Conservation (phyloP, 2,113 vertebrate species). For the Ochotona curzoniae region DNA sequence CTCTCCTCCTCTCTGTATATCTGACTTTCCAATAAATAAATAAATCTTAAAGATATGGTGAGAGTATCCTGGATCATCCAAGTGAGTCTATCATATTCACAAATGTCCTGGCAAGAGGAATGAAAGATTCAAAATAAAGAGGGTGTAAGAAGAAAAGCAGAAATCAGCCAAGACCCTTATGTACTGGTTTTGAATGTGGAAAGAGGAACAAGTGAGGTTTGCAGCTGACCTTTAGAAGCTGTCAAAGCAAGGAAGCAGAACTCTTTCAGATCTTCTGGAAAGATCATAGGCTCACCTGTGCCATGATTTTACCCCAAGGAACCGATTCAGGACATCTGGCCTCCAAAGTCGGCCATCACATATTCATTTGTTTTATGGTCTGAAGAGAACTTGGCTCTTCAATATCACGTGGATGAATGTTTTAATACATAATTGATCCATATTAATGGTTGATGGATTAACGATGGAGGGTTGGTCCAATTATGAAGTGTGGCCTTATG, state of each 20-base stretch:
- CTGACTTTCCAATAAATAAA: too few relatives aligned
- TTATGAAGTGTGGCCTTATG: too few relatives aligned
- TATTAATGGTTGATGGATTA: too few relatives aligned
- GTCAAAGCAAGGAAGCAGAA: not conserved
- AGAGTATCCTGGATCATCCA: not conserved
- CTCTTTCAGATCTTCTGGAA: not conserved
- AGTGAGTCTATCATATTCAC: not conserved
- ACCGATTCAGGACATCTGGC: not conserved
- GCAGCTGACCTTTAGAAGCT: not conserved
- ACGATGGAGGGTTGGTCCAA: too few relatives aligned
- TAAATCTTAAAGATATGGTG: not conserved
- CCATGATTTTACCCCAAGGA: not conserved
- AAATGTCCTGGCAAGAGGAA: not conserved
- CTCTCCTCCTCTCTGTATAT: too few relatives aligned
- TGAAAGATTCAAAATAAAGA: not conserved
- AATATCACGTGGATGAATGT: too few relatives aligned
- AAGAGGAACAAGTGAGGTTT: not conserved
- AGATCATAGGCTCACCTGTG: not conserved
- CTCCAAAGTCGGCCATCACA: not conserved
- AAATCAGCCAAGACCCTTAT: not conserved
- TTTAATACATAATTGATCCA: too few relatives aligned
- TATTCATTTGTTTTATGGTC: not conserved
- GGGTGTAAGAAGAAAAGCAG: not conserved
- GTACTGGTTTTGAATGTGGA: not conserved
- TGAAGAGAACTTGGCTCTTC: too few relatives aligned